Evolutionary conservation across 2,797 vertebrate genomes (phyloP).

Genomic region (Petrocephalus sullivani): DNA sequence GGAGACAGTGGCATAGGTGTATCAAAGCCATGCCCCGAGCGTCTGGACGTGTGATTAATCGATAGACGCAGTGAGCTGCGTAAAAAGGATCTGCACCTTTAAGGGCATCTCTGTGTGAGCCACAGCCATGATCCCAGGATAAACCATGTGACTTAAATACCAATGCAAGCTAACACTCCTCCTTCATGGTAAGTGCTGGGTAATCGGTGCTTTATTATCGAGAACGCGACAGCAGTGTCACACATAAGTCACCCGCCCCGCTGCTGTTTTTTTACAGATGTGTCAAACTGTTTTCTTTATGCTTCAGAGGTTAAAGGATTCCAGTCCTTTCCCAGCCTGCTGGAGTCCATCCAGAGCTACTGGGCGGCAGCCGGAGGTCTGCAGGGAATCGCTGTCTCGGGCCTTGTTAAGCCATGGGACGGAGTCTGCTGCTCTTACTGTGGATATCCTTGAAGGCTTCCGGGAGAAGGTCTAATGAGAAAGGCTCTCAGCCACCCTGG

Average conservation of each 20-base stretch:
- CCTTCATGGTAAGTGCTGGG: neutral
- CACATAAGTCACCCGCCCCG: neutral
- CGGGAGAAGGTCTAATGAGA: slow-evolving; percentile 18
- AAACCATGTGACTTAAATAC: neutral
- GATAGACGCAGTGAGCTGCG: neutral
- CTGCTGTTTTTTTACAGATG: neutral
- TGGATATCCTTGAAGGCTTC: neutral
- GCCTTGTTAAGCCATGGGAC: neutral
- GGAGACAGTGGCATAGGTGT: neutral
- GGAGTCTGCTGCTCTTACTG: neutral
- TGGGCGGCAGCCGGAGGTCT: neutral
- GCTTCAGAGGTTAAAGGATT: neutral
- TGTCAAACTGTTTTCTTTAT: neutral
- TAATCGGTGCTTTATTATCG: neutral
- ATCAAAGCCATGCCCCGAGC: neutral
- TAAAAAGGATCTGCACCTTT: slow-evolving; percentile 4
- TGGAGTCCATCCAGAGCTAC: neutral
- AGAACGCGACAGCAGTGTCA: neutral
- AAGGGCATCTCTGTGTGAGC: neutral
- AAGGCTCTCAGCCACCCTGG: neutral
- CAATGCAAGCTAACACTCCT: neutral
- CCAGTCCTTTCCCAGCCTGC: neutral
- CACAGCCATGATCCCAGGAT: neutral
- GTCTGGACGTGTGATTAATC: neutral
- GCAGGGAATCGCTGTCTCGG: neutral